phyloP scores from a whole-genome alignment of 1,140 invertebrate species.

The Calliopsis andreniformis region DNA sequence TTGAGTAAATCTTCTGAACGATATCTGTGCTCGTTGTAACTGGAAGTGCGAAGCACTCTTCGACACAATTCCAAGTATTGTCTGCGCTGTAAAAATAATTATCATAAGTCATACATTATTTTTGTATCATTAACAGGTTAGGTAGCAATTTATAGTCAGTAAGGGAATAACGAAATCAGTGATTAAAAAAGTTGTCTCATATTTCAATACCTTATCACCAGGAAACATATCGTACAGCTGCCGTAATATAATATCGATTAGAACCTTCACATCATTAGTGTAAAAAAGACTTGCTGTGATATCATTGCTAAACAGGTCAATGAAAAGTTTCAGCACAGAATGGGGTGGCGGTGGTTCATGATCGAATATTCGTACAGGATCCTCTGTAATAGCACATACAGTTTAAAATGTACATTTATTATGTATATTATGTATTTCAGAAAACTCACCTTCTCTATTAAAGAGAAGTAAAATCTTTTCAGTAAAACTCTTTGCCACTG shows the following conservation, averaged over 20 bases:
- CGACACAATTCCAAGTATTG: slow-evolving; percentile 89
- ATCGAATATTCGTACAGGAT: slow-evolving; percentile 92
- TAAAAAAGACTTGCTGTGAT: slow-evolving; percentile 93
- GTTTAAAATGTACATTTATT: too few species aligned
- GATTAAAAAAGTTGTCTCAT: background rate
- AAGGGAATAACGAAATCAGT: too few species aligned
- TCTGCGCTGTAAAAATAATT: slow-evolving; percentile 83
- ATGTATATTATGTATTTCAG: background rate
- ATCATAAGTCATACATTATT: background rate
- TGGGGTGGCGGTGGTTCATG: slow-evolving; percentile 90
- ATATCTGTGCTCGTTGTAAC: slow-evolving; percentile 88
- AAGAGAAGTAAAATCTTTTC: slow-evolving; percentile 93
- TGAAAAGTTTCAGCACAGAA: slow-evolving; percentile 93
- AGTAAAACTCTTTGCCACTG: slow-evolving; percentile 91
- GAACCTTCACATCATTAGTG: slow-evolving; percentile 95
- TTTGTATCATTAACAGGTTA: too few species aligned
- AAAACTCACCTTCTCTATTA: slow-evolving; percentile 90
- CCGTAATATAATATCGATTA: slow-evolving; percentile 94
- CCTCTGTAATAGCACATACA: slow-evolving; percentile 85
- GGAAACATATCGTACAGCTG: slow-evolving; percentile 93
- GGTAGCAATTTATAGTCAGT: too few species aligned
- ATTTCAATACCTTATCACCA: slow-evolving; percentile 88
- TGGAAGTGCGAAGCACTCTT: slow-evolving; percentile 88
- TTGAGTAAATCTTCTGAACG: slow-evolving; percentile 89
- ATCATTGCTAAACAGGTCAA: slow-evolving; percentile 90